Evolutionary conservation across 2,113 vertebrate species (phyloP).

Genomic region (Zosterops pallidus): DNA sequence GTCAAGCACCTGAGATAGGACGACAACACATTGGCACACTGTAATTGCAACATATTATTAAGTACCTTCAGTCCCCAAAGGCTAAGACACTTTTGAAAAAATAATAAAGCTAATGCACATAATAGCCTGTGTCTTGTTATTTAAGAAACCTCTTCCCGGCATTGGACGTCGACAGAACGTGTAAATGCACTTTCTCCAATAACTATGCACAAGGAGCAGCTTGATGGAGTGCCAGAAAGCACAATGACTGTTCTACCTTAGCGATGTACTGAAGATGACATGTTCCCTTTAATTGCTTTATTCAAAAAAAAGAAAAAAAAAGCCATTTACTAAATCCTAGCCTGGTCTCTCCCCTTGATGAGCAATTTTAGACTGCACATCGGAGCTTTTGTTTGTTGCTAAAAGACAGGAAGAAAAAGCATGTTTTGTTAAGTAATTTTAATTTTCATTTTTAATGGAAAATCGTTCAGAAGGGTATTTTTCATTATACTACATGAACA

Average conservation of each 20-base stretch:
- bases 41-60: slow-evolving; percentile 58
- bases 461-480: slow-evolving; percentile 65
- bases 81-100: slow-evolving; percentile 50
- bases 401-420: slow-evolving; percentile 49
- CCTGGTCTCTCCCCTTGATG: slow-evolving; percentile 61
- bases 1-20: slow-evolving; percentile 40
- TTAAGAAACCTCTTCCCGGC: slow-evolving; percentile 57
- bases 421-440: slow-evolving; percentile 72
- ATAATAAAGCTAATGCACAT: slow-evolving; percentile 61
- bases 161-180: slow-evolving; percentile 5
- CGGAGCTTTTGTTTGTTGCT: slow-evolving; percentile 67
- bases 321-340: slow-evolving; percentile 54
- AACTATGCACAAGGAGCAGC: slow-evolving; percentile 27
- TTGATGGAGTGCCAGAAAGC: slow-evolving; percentile 59
- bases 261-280: slow-evolving; percentile 54
- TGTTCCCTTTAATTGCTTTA: slow-evolving; percentile 73
- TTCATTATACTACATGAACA: slow-evolving; percentile 57
- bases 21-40: slow-evolving; percentile 37
- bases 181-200: slow-evolving; percentile 46
- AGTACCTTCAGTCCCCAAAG: slow-evolving; percentile 46
- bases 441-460: slow-evolving; percentile 74
- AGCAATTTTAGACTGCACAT: slow-evolving; percentile 68
- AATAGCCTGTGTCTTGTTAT: slow-evolving; percentile 34
- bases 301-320: slow-evolving; percentile 59
- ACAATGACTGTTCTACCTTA: slow-evolving; percentile 66